A percentile compares a stretch with the other conserved stretches of the same genome.
These are phyloP conservation scores for Trissoscelio sp. DNA, from an alignment of 2,888 invertebrate genomes.

Conservation along the genomic window DNA sequence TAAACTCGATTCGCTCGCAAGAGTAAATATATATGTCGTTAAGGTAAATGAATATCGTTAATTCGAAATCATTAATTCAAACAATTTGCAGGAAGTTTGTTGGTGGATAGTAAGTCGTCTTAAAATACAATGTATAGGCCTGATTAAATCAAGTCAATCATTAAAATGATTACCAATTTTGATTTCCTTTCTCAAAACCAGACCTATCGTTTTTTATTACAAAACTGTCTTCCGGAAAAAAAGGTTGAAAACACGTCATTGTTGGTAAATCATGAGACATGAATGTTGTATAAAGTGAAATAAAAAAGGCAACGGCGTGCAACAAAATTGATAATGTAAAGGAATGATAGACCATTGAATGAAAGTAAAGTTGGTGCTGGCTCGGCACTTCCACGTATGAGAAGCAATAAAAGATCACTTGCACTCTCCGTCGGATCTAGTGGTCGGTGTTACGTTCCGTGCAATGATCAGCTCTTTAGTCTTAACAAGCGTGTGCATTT, in stretches of 20 bases:
- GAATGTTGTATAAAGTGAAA: constrained; percentile 15
- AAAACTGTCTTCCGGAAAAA: no score
- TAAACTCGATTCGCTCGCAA: constrained; percentile 37
- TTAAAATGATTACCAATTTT: no score
- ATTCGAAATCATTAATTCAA: constrained; percentile 20
- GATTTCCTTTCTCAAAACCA: no score
- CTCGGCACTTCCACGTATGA: constrained; percentile 54
- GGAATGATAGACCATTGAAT: constrained; percentile 39
- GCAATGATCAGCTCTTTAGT: no score
- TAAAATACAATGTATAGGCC: no score
- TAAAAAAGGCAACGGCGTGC: constrained; percentile 29
- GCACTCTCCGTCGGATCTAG: constrained; percentile 52
- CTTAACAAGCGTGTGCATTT: no score
- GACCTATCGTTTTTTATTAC: no score
- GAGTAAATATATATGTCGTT: constrained; percentile 34
- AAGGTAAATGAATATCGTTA: constrained; percentile 40
- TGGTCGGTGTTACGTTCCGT: constrained; percentile 28
- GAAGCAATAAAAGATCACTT: constrained; percentile 65
- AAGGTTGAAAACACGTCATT: constrained; percentile 2
- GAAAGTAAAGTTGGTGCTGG: constrained; percentile 50
- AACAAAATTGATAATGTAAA: constrained; percentile 44
- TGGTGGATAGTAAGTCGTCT: no score
- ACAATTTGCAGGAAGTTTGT: no score
- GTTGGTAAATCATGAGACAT: constrained; percentile 4
- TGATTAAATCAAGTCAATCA: no score